phyloP scores from a whole-genome alignment of 2,888 invertebrate species.

The Netelia fuscicornis region DNA sequence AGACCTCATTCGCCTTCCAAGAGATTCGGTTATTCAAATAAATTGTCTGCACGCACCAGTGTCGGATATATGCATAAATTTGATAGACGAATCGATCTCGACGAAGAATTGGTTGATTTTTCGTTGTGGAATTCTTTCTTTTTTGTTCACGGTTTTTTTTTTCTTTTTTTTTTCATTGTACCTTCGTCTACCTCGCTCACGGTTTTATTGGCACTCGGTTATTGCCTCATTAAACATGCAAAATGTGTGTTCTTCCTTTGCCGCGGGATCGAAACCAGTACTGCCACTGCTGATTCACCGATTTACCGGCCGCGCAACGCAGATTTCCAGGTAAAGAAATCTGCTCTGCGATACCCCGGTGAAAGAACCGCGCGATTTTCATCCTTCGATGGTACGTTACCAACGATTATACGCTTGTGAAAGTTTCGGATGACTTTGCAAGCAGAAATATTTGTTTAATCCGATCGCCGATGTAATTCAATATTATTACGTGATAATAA shows the following conservation, averaged over 20 bases:
- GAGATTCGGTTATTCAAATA: conserved; percentile 41
- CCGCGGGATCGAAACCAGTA: conserved; percentile 19
- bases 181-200: neutral
- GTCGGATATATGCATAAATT: conserved; percentile 27
- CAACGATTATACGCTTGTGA: conserved; percentile 44
- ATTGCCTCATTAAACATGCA: conserved; percentile 27
- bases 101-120: conserved; percentile 24
- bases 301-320: conserved; percentile 68
- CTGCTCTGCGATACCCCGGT: conserved; percentile 54
- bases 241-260: conserved; percentile 36
- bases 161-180: conserved; percentile 5
- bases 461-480: neutral
- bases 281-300: conserved; percentile 43
- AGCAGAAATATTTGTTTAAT: neutral
- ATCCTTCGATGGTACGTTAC: conserved; percentile 70
- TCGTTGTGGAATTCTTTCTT: neutral
- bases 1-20: conserved; percentile 15
- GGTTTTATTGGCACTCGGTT: conserved; percentile 41
- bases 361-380: conserved; percentile 53
- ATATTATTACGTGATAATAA: too few relatives aligned
- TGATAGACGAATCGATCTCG: conserved; percentile 18
- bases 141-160: neutral
- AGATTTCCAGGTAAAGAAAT: conserved; percentile 65
- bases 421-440: neutral
- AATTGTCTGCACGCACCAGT: conserved; percentile 33